Conservation (phyloP, 1,140 invertebrate genomes). For the Bemisia tabaci region DNA sequence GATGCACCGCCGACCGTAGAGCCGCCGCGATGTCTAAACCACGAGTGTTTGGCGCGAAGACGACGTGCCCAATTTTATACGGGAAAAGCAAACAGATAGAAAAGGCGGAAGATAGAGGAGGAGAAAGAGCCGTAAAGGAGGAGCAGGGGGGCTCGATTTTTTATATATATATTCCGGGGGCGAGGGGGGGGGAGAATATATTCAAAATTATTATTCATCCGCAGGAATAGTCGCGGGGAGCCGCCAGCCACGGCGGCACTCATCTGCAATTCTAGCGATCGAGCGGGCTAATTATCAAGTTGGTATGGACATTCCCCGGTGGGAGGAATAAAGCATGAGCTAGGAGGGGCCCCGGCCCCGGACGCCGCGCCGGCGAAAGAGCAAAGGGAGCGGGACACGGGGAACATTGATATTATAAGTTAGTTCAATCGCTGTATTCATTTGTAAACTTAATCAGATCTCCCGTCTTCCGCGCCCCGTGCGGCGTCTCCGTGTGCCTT, state of each 20-base stretch:
- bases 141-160: background rate
- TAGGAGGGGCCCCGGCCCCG: slow-evolving; percentile 31
- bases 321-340: slow-evolving; percentile 30
- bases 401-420: slow-evolving; percentile 58
- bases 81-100: slow-evolving; percentile 22
- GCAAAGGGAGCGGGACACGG: slow-evolving; percentile 22
- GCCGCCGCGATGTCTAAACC: background rate
- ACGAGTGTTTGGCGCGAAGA: background rate
- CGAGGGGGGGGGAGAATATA: slow-evolving; percentile 19
- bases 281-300: slow-evolving; percentile 80
- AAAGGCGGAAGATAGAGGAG: background rate
- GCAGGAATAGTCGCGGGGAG: slow-evolving; percentile 14
- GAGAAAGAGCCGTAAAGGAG: background rate
- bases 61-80: slow-evolving; percentile 26
- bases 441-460: slow-evolving; percentile 49
- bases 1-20: too few species aligned
- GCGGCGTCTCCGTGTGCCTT: slow-evolving; percentile 11
- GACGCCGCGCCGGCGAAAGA: background rate
- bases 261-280: slow-evolving; percentile 69
- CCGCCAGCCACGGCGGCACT: slow-evolving; percentile 21
- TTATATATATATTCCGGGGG: slow-evolving; percentile 14
- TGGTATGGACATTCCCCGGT: slow-evolving; percentile 63
- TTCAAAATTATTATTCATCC: slow-evolving; percentile 26
- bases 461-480: slow-evolving; percentile 30
- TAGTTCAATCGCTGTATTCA: slow-evolving; percentile 57